These are phyloP conservation scores for Cryptotis parvus DNA, from an alignment of 2,113 vertebrate species.

Conservation along the genomic window DNA sequence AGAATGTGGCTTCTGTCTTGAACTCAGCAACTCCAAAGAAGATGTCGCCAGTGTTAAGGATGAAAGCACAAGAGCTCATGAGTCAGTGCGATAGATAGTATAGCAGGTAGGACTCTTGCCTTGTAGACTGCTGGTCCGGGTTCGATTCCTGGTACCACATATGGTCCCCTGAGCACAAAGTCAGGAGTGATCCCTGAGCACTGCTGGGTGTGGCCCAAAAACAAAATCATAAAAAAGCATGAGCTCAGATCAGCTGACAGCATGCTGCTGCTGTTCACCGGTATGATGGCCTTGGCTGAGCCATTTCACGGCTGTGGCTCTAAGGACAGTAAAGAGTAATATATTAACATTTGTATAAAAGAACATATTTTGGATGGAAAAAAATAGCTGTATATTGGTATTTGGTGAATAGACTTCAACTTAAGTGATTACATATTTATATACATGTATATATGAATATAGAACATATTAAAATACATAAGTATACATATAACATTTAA, in stretches of 20 bases:
- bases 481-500: not conserved
- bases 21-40: not conserved
- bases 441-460: too few species aligned
- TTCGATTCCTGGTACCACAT: too few species aligned
- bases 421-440: not conserved
- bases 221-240: not conserved
- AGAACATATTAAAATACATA: not conserved
- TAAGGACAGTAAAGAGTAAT: not conserved
- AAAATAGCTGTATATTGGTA: not conserved
- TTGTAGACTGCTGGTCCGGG: too few species aligned
- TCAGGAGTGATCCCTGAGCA: too few species aligned
- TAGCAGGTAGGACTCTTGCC: too few species aligned
- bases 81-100: too few species aligned
- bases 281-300: not conserved
- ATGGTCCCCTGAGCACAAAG: too few species aligned
- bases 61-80: not conserved
- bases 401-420: not conserved
- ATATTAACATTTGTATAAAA: slow-evolving; percentile 26
- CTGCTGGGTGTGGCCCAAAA: too few species aligned
- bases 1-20: too few species aligned
- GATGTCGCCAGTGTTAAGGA: not conserved
- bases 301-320: not conserved
- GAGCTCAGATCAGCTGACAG: not conserved
- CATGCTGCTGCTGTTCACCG: not conserved
- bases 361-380: not conserved